These are phyloP conservation scores for Nautilus pompilius DNA, from an alignment of 1,140 invertebrate genomes.

Conservation along the genomic window DNA sequence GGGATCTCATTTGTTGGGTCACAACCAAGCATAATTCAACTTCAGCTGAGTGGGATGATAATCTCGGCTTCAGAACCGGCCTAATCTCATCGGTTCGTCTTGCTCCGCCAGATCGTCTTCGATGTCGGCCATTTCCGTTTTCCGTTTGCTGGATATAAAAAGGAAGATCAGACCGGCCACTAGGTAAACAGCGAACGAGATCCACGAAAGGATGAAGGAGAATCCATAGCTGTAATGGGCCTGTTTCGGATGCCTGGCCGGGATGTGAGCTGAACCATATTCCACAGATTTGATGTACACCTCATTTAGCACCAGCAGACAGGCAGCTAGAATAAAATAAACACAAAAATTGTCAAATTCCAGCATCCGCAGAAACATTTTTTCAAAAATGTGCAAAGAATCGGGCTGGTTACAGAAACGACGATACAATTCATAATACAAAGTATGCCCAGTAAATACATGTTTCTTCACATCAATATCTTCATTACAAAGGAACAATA, in stretches of 20 bases:
- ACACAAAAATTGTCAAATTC: too few relatives aligned
- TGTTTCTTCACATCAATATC: too few relatives aligned
- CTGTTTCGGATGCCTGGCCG: slow-evolving; percentile 67
- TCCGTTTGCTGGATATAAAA: slow-evolving; percentile 69
- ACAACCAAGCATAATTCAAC: too few relatives aligned
- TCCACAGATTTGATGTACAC: slow-evolving; percentile 71
- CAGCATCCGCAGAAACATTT: too few relatives aligned
- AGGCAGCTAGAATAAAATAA: slow-evolving; percentile 61
- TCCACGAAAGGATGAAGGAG: slow-evolving; percentile 76
- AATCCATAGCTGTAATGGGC: slow-evolving; percentile 65
- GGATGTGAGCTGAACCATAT: slow-evolving; percentile 66
- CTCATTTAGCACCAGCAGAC: slow-evolving; percentile 76
- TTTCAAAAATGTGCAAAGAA: too few relatives aligned
- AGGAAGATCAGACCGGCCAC: slow-evolving; percentile 71
- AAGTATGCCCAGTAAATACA: too few relatives aligned
- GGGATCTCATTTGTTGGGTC: too few relatives aligned
- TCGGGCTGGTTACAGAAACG: too few relatives aligned
- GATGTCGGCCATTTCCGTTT: slow-evolving; percentile 69
- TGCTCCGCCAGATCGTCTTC: slow-evolving; percentile 76
- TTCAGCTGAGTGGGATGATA: too few relatives aligned
- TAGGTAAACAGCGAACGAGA: slow-evolving; percentile 72
- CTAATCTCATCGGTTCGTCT: slow-evolving; percentile 79
- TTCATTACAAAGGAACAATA: too few relatives aligned
- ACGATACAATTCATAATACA: too few relatives aligned
- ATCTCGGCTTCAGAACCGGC: slow-evolving; percentile 61